Conservation (phyloP, 2,113 vertebrate species). For the Coreoperca whiteheadi region DNA sequence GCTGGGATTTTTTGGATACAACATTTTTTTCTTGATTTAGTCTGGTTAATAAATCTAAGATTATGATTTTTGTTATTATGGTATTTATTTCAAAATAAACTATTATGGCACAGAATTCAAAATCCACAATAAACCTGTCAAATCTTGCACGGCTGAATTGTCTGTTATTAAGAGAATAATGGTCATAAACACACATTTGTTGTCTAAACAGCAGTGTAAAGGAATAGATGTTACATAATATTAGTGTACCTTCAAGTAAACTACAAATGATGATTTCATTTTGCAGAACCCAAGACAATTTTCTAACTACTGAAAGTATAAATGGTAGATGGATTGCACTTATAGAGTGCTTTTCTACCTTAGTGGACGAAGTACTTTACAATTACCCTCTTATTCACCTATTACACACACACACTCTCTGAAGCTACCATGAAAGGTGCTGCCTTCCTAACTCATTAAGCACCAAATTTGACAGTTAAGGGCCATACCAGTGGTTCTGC, state of each 20-base stretch:
- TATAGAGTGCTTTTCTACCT: too few species aligned
- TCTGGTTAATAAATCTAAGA: background rate
- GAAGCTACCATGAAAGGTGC: too few species aligned
- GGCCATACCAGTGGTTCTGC: background rate
- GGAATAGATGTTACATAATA: background rate
- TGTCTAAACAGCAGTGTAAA: background rate
- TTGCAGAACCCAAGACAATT: too few species aligned
- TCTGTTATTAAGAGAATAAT: background rate
- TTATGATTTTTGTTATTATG: too few species aligned
- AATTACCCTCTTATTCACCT: too few species aligned
- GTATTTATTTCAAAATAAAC: slow-evolving; percentile 3
- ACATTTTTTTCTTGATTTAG: background rate
- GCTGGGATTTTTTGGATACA: background rate
- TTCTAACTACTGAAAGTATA: too few species aligned
- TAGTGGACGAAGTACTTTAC: background rate
- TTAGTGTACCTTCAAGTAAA: background rate
- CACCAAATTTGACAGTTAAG: too few species aligned
- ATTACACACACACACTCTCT: too few species aligned
- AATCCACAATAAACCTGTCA: background rate
- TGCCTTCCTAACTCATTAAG: too few species aligned
- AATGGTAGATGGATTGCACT: too few species aligned
- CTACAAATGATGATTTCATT: too few species aligned
- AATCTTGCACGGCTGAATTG: background rate
- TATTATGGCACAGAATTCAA: background rate
- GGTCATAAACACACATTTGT: background rate